Base-by-base conservation (phyloP, 2,888 invertebrate genomes). In the Drosophila kuntzei region DNA sequence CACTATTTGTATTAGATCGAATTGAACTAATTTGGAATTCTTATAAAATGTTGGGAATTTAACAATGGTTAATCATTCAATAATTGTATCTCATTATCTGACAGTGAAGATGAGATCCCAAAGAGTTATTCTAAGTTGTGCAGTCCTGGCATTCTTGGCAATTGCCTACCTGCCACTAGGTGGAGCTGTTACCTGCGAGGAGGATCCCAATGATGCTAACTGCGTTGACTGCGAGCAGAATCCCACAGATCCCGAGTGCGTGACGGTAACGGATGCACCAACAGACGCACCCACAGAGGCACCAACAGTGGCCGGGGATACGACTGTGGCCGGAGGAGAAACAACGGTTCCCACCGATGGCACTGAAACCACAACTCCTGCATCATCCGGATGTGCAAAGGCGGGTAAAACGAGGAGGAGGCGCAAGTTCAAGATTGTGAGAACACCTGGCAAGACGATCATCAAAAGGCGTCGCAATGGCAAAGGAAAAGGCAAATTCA, bases 131-230 rank as follows among this genome's bases (percentile, higher is more conserved):
- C n/a, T 54, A 8, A n/a, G 34, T n/a, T 41, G 41, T 27, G 39
- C 11, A 7, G 41, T n/a, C 8, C 29, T 54, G 7, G 43, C 37
- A 27, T 7, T 37, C 16, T 2, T 54, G 2, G 16, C 27, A 2
- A 1, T 46, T 14, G 47, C 58, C 37, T 32, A 58, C 14, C 29
- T 58, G 6, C 58, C 58, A 2, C 20, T 39, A 14, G 37, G 58
- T 18, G 47, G 47, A 11, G 47, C 58, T 18, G 58, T 58, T 7
- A 39, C 39, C n/a, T 58, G 58, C 16, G 47, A 18, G 2, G 58
- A 1, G 1, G 47, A 49, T 47, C 58, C 58, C 29, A 8, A 1
- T 6, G 46, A 37, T 14, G 11, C 11, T 1, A 20, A 18, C 0
- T 58, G 58, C 14, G 22, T 39, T 2, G n/a, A 58, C 27, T 49